These are phyloP conservation scores for Nephila pilipes DNA, from an alignment of 1,140 invertebrate genomes.

Conservation along the genomic window DNA sequence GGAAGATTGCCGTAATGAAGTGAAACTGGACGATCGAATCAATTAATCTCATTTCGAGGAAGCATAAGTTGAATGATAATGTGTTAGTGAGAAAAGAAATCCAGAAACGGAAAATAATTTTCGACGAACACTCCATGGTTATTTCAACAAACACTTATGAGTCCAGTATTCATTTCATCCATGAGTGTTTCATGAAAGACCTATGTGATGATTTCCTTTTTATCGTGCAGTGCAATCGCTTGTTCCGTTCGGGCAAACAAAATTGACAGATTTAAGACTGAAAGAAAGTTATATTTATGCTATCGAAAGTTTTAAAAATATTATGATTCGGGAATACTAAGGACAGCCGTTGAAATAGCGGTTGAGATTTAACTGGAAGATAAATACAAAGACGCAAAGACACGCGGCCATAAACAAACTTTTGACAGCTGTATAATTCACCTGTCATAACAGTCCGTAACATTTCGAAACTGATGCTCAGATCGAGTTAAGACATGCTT, in stretches of 20 bases:
- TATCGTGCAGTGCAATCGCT: too few relatives aligned
- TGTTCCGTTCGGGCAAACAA: too few relatives aligned
- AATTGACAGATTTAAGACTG: not conserved
- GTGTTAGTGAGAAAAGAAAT: not conserved
- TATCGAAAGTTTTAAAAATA: not conserved
- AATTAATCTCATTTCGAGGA: too few relatives aligned
- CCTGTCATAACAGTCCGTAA: not conserved
- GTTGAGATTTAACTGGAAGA: not conserved
- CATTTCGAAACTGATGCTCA: not conserved
- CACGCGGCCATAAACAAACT: not conserved
- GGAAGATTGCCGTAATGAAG: too few relatives aligned
- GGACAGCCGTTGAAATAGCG: not conserved
- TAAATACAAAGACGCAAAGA: not conserved
- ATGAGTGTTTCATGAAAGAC: not conserved
- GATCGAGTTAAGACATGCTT: too few relatives aligned
- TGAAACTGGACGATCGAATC: too few relatives aligned
- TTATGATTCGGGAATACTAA: not conserved
- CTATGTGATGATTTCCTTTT: not conserved
- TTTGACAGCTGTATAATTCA: not conserved
- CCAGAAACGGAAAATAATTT: not conserved
- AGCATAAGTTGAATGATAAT: not conserved
- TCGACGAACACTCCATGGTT: not conserved
- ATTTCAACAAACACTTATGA: not conserved
- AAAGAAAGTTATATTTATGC: not conserved
- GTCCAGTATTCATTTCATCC: not conserved